Conservation (phyloP, 2,797 vertebrate genomes). For the Pseudomugil gertrudae region DNA sequence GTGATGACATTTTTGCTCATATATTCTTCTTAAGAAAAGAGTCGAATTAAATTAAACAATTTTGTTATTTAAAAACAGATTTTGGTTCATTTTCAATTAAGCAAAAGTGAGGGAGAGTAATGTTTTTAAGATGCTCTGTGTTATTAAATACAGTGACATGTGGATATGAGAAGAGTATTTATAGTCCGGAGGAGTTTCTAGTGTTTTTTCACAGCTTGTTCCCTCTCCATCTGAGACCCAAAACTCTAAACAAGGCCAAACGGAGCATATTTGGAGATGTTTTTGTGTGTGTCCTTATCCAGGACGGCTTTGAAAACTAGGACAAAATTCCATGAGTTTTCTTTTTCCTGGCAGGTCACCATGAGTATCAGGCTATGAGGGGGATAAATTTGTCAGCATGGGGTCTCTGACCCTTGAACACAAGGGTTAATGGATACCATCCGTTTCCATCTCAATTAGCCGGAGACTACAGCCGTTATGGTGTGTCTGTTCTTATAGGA, state of each 20-base stretch:
- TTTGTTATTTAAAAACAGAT: too few species aligned
- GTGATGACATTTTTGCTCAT: neutral
- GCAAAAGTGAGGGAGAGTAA: neutral
- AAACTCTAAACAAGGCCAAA: conserved; percentile 58
- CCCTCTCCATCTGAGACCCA: conserved; percentile 43
- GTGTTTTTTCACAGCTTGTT: conserved; percentile 41
- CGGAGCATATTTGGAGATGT: conserved; percentile 50
- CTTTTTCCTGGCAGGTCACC: conserved; percentile 67
- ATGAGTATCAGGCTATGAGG: conserved; percentile 35
- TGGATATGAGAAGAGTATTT: conserved; percentile 15
- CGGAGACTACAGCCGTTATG: conserved; percentile 23
- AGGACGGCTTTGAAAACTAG: conserved; percentile 58
- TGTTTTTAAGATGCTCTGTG: neutral
- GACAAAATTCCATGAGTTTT: conserved; percentile 53
- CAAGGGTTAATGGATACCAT: conserved; percentile 69
- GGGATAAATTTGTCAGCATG: conserved; percentile 50
- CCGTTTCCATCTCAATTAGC: conserved; percentile 60
- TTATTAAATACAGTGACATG: neutral
- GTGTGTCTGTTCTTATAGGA: conserved; percentile 38
- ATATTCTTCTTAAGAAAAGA: neutral
- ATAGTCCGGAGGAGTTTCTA: conserved; percentile 15
- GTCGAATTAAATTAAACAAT: neutral
- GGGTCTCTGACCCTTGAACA: conserved; percentile 58
- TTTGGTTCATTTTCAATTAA: neutral
- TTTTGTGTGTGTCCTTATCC: conserved; percentile 39